These are phyloP conservation scores for Pocillopora grandis DNA, from an alignment of 92 coral and sea anemone genomes.

Conservation along the genomic window DNA sequence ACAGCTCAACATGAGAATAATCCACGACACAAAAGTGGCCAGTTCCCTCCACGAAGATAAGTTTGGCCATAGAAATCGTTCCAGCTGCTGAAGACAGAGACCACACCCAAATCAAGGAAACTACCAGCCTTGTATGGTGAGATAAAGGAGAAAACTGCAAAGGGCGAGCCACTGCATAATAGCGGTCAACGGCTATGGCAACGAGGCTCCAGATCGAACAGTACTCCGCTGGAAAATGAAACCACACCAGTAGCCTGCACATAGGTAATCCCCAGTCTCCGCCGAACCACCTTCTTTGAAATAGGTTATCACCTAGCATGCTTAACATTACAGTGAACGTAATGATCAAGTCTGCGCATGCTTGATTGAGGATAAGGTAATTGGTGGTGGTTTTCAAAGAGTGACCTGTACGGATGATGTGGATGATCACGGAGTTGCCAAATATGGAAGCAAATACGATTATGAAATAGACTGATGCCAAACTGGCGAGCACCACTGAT, in stretches of 20 bases:
- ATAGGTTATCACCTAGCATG: not conserved
- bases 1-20: constrained; percentile 2
- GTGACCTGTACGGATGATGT: constrained; percentile 21
- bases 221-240: not conserved
- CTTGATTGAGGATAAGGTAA: constrained; percentile 28
- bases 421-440: constrained; percentile 30
- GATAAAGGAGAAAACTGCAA: constrained; percentile 2
- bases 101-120: constrained; percentile 7
- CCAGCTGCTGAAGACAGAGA: not conserved
- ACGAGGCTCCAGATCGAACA: constrained; percentile 32
- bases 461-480: not conserved
- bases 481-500: not conserved
- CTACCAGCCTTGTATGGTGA: not conserved
- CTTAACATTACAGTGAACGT: not conserved
- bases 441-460: constrained; percentile 1
- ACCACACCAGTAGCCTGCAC: not conserved
- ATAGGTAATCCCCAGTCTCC: constrained; percentile 4
- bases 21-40: not conserved
- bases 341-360: constrained; percentile 31
- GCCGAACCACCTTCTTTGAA: constrained; percentile 3
- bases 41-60: not conserved
- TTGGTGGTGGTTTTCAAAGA: constrained; percentile 1
- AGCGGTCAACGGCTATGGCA: constrained; percentile 32
- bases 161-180: constrained; percentile 14
- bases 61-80: not conserved